Percentiles rank a stretch among this genome's conserved stretches.
Evolutionary conservation across 2,888 invertebrate genomes (phyloP).

Genomic region (Synanthedon andrenaeformis): DNA sequence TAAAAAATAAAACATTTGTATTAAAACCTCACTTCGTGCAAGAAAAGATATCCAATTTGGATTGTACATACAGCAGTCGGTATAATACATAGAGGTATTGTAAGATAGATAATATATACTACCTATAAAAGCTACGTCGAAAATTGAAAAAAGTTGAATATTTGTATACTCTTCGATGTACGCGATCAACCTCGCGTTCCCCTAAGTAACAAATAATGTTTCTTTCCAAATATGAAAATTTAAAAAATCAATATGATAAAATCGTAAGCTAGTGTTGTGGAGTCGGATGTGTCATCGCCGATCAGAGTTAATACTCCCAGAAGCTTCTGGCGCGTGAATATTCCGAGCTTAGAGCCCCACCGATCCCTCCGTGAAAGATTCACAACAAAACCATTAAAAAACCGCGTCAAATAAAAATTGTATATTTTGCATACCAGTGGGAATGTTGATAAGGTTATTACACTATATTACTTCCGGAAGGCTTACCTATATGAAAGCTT

Average conservation of each 20-base stretch:
- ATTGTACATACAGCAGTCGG: too few species aligned
- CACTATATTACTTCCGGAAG: conserved; percentile 59
- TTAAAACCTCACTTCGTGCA: too few species aligned
- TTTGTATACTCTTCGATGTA: too few species aligned
- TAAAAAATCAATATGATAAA: background rate
- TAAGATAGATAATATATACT: too few species aligned
- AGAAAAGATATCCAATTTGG: too few species aligned
- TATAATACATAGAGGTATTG: too few species aligned
- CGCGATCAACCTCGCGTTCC: too few species aligned
- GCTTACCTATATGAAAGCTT: conserved; percentile 56
- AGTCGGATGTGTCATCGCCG: conserved; percentile 24
- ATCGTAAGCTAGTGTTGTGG: background rate
- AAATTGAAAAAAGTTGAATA: too few species aligned
- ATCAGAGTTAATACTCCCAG: conserved; percentile 39
- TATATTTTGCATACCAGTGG: conserved; percentile 59
- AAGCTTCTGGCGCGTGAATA: conserved; percentile 44
- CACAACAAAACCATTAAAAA: conserved; percentile 36
- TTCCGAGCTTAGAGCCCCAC: conserved; percentile 43
- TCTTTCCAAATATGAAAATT: too few species aligned
- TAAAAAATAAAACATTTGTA: too few species aligned
- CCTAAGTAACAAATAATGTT: too few species aligned
- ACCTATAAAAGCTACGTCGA: too few species aligned
- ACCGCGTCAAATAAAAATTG: conserved; percentile 54
- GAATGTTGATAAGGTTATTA: conserved; percentile 38
- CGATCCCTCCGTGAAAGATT: conserved; percentile 27